Conservation (phyloP, 2,888 invertebrate species). For the Panorpa germanica region DNA sequence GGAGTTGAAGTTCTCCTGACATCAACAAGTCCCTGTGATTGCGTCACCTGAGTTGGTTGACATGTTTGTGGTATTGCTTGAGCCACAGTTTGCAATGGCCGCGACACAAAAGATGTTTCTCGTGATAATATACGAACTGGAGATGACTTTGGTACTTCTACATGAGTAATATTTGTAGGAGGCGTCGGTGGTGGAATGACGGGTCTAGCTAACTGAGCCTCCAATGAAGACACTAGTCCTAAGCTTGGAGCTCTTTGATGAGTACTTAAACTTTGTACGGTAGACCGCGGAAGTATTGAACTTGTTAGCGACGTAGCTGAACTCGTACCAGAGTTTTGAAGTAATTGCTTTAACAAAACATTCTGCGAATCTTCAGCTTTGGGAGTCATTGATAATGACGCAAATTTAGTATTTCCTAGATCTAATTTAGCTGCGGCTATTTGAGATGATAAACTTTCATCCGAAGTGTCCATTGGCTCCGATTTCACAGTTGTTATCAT, state of each 20-base stretch:
- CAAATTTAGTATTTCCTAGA: too few species aligned
- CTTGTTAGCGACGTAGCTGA: slow-evolving; percentile 32
- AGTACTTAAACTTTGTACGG: slow-evolving; percentile 23
- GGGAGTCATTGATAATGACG: slow-evolving; percentile 16
- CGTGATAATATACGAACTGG: slow-evolving; percentile 28
- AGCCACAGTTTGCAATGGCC: slow-evolving; percentile 28
- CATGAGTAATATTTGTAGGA: slow-evolving; percentile 29
- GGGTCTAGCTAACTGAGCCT: slow-evolving; percentile 58
- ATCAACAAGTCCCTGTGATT: slow-evolving; percentile 27
- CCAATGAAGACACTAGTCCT: slow-evolving; percentile 50
- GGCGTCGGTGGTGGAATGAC: slow-evolving; percentile 41
- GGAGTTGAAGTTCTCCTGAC: slow-evolving; percentile 26
- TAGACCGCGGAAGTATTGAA: slow-evolving; percentile 20
- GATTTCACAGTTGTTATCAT: slow-evolving; percentile 30
- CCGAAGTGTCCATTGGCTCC: slow-evolving; percentile 28
- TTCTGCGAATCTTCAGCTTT: slow-evolving; percentile 70
- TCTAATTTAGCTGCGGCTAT: slow-evolving; percentile 15
- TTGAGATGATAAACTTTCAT: slow-evolving; percentile 19
- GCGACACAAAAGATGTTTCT: slow-evolving; percentile 37
- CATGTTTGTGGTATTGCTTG: slow-evolving; percentile 14
- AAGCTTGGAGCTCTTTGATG: slow-evolving; percentile 41
- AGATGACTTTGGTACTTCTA: slow-evolving; percentile 28
- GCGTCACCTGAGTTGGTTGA: slow-evolving; percentile 10
- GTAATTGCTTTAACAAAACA: slow-evolving; percentile 72
- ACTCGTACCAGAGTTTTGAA: slow-evolving; percentile 57